Base-by-base conservation (phyloP, 1,140 invertebrate species). In the Schlechtendalia chinensis region DNA sequence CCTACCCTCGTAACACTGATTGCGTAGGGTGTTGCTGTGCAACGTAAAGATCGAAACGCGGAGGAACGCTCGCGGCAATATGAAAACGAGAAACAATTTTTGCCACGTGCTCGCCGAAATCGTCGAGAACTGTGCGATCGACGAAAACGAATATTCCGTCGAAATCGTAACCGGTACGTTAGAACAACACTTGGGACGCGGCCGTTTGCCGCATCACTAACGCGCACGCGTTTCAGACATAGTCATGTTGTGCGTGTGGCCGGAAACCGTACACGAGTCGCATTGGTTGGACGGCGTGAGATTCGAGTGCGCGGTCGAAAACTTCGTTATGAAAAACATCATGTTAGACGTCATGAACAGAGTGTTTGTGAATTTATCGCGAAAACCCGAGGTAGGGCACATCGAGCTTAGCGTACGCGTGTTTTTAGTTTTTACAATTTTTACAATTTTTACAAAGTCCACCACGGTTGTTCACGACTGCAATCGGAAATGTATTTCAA, bases 241-340 rank as follows among this genome's bases (percentile, higher is more conserved):
- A 32, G 69, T 72, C 11, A 72, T 72, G 69, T 54, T 72, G 17
- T 72, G 69, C 27, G 69, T 72, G 53, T 72, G 69, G 69, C 69
- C 69, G 17, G 69, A 72, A 54, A 72, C 29, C 24, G 19, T 29
- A 14, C 24, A 72, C 1, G 29, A 12, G 1, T 27, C 69, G n/a
- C 69, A 72, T 29, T 72, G 69, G 69, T 53, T 72, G 17, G 17
- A 72, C 1, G 12, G 50, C 50, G 69, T 72, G 0, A 0, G 0
- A n/a, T 72, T 72, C 19, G 1, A 72, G 10, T 29, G 10, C 0
- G 17, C 27, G 16, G 19, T 14, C 27, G 69, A 72, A 53, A 72
- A 72, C 17, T n/a, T 72, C 27, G 14, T 29, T 12, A 5, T 54
- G 0, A 72, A 72, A 72, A 32, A 22, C 12, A 32, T 72, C 10